Base-by-base conservation (phyloP, 1,140 invertebrate species). In the Monochamus saltuarius region DNA sequence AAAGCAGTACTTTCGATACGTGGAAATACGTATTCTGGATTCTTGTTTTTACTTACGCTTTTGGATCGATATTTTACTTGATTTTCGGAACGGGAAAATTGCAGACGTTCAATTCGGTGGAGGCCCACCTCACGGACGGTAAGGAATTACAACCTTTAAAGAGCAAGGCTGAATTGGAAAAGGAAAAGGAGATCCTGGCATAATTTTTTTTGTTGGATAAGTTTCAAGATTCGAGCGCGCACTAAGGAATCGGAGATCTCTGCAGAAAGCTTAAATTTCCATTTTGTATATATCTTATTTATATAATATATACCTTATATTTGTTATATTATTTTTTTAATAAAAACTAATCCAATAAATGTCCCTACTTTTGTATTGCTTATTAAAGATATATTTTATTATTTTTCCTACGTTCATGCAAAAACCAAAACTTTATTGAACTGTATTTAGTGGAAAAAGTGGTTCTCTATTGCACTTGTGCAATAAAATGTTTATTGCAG, bases 1-100 rank as follows among this genome's bases (percentile, higher is more conserved):
- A 88, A 6, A 83, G 91, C 67, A 84, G 89, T 78, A 88, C 86
- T 0, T 86, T 87, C 69, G 80, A 80, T 11, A 85, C 89, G 70
- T 96, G 93, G 92, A 87, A 86, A 68, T 86, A 87, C 43, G 88
- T 96, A 0, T 95, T 95, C 76, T 91, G 87, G 82, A 89, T 94
- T 34, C 72, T 93, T 4, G 86, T 87, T 0, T 82, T 72, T 3
- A 85, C 89, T 0, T 95, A 94, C 72, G 75, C 84, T 2, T 71
- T 81, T 9, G 92, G 89, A 0, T 86, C 87, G 1, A 40, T 89
- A 0, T 73, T 85, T 0, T 97, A 88, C 76, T 68, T 85, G 3
- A 61, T 87, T 9, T 81, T 91, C 42, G 89, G 89, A 6, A 83
- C 83, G 0, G 89, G 89, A 0, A 83, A 90, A 60, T 75, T 89